Conservation (phyloP, 2,113 vertebrate species). For the Cephalophus harveyi region DNA sequence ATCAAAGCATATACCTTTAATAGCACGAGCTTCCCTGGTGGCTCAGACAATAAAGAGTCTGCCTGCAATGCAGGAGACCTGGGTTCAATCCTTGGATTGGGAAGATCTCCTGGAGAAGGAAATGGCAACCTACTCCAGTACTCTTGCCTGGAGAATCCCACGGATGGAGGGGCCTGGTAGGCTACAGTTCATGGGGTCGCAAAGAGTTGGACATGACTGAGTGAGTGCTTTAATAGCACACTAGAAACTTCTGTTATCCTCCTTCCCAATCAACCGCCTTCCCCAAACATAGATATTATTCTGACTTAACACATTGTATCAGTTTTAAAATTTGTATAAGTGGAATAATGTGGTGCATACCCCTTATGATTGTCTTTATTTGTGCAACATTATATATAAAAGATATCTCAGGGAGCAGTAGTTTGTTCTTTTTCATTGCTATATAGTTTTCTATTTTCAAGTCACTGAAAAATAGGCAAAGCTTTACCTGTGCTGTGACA, state of each 20-base stretch:
- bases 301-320: neutral
- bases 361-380: neutral
- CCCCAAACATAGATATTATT: neutral
- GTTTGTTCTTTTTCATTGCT: neutral
- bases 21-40: too few relatives aligned
- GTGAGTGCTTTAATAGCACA: neutral
- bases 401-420: neutral
- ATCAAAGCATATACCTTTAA: neutral
- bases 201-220: too few relatives aligned
- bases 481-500: neutral
- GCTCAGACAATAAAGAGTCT: too few relatives aligned
- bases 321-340: neutral
- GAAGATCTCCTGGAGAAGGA: too few relatives aligned
- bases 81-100: too few relatives aligned
- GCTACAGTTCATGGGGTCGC: too few relatives aligned
- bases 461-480: neutral
- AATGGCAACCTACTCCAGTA: too few relatives aligned
- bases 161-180: too few relatives aligned
- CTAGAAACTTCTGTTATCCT: neutral
- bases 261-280: neutral
- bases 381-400: neutral
- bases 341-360: neutral
- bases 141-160: too few relatives aligned
- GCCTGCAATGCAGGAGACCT: too few relatives aligned
- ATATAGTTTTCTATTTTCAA: neutral